A percentile compares a stretch with the other conserved stretches of the same genome.
These are phyloP conservation scores for Thaleichthys pacificus DNA, from an alignment of 2,797 vertebrate species.

Conservation along the genomic window DNA sequence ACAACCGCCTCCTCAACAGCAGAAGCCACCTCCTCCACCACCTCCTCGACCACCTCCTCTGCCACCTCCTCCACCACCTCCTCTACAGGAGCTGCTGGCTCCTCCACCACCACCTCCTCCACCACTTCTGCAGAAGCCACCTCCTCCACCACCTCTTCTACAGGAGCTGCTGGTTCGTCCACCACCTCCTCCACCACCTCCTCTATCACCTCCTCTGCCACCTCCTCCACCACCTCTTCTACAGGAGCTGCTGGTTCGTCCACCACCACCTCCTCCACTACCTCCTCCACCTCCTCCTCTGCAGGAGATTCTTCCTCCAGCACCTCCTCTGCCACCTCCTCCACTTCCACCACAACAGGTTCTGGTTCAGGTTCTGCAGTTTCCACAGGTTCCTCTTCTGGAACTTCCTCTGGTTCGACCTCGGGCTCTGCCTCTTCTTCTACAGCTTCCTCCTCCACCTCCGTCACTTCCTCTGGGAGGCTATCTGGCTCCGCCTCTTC, in stretches of 20 bases:
- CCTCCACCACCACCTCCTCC: neutral
- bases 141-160: slow-evolving; percentile 2
- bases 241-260: slow-evolving; percentile 9
- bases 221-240: neutral
- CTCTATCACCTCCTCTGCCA: too few species aligned
- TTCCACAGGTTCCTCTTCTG: neutral
- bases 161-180: neutral
- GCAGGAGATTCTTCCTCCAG: slow-evolving; percentile 20
- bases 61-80: slow-evolving; percentile 6
- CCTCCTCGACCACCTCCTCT: slow-evolving; percentile 4
- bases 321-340: neutral
- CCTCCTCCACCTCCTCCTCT: slow-evolving; percentile 9
- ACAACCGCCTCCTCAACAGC: slow-evolving; percentile 4
- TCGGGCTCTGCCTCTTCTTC: slow-evolving; percentile 14
- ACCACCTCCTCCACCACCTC: neutral
- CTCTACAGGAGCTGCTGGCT: slow-evolving; percentile 9
- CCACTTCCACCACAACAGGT: slow-evolving; percentile 16
- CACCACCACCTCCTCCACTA: slow-evolving; percentile 7
- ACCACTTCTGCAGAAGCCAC: neutral
- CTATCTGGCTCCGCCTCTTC: slow-evolving; percentile 15
- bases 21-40: slow-evolving; percentile 7
- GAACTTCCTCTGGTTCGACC: neutral
- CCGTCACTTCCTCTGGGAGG: slow-evolving; percentile 8
- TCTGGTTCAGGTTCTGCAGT: slow-evolving; percentile 6
- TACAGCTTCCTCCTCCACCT: slow-evolving; percentile 13